Base-by-base conservation (phyloP, 2,797 vertebrate genomes). In the Muscicapa comitata region DNA sequence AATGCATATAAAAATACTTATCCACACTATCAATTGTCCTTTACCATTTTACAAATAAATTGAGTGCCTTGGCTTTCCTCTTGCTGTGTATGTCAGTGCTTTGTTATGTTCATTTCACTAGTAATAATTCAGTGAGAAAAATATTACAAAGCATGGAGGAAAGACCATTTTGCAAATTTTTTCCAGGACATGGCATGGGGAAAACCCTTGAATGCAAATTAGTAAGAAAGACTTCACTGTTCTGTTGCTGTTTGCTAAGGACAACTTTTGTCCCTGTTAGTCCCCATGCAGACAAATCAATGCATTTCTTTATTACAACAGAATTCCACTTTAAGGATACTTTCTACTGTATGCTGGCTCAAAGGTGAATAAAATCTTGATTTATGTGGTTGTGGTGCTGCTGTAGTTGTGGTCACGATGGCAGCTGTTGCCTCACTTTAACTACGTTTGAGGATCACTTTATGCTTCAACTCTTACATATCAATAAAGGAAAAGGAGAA, bases 1-100 rank as follows among this genome's bases (percentile, higher is more conserved):
- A 99, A 98, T 98, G 98, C 97, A 98, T 98, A 94, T 96, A 87
- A 98, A 98, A 98, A 98, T 98, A 98, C 97, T 98, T 98, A 97
- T 98, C 97, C 94, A 91, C 91, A 57, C 94, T 98, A 99, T 98
- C 98, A 98, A 98, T 98, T 98, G 96, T 93, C 96, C 94, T 85
- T 95, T 94, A 96, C 94, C 90, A 92, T 98, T 98, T 98, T 96
- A 96, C 94, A 98, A 98, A 98, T 95, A 82, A 98, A 98, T 97
- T 35, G 84, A 97, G 87, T 97, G 97, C 92, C 96, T 94, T 86
- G 73, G 90, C 91, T 95, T 93, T 84, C 48, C 68, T 94, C 62
- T 91, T 73, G 33, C 78, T 45, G 53, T 43, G 47, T 88, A 94
- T 72, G 45, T 72, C 94, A 73, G 67, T 11, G 11, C 65, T 91